These are phyloP conservation scores for Mionectes macconnelli DNA, from an alignment of 2,113 vertebrate genomes.

Conservation along the genomic window DNA sequence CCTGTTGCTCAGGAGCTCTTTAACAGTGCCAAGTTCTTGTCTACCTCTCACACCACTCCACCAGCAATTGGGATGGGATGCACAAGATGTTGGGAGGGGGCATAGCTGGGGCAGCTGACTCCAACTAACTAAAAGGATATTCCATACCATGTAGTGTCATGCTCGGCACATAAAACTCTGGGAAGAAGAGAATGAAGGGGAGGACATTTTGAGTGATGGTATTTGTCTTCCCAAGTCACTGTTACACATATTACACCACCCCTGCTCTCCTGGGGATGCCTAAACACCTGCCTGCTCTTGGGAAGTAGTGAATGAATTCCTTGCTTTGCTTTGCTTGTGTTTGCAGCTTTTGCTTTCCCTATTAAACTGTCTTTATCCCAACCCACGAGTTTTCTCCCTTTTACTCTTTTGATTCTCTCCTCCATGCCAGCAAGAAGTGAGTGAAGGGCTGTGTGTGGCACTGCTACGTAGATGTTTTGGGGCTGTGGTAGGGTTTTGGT, in stretches of 20 bases:
- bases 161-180: not conserved
- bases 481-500: not conserved
- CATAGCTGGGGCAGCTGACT: not conserved
- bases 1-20: not conserved
- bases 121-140: not conserved
- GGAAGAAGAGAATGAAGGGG: not conserved
- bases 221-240: not conserved
- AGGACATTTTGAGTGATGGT: rapidly evolving
- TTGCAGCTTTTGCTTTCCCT: not conserved
- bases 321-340: not conserved
- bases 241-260: not conserved
- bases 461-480: not conserved
- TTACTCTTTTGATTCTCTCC: not conserved
- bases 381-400: not conserved
- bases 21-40: not conserved
- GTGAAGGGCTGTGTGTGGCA: not conserved
- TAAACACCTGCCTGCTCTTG: not conserved
- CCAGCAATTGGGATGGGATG: rapidly evolving
- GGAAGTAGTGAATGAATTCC: not conserved
- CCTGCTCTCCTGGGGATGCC: not conserved
- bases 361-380: not conserved
- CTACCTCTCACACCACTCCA: not conserved
- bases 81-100: rapidly evolving
- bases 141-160: rapidly evolving
- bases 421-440: not conserved